Evolutionary conservation across 2,113 vertebrate species (phyloP).

Genomic region (Eidolon helvum): DNA sequence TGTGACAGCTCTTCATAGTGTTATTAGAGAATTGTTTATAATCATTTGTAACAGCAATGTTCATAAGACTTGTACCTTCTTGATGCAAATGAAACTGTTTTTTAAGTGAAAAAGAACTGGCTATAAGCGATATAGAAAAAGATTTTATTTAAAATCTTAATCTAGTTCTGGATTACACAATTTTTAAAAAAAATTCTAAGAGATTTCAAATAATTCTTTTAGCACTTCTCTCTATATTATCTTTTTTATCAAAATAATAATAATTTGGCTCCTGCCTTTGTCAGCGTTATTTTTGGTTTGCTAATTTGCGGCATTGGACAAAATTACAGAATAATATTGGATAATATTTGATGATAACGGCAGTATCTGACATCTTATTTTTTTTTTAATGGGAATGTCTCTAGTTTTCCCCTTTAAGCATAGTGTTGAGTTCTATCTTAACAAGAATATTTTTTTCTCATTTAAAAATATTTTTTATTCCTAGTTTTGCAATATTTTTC

Average conservation of each 20-base stretch:
- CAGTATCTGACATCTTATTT: neutral
- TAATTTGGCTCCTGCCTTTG: neutral
- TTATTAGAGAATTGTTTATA: neutral
- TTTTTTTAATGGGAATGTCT: neutral
- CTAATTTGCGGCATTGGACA: neutral
- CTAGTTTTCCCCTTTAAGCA: neutral
- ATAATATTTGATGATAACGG: neutral
- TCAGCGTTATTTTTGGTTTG: neutral
- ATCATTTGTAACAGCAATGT: neutral
- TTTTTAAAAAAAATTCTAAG: neutral
- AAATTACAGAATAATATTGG: neutral
- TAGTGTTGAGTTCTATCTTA: neutral
- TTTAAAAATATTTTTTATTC: neutral
- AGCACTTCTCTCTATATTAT: neutral
- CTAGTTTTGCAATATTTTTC: neutral
- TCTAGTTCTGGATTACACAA: neutral
- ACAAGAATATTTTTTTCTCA: neutral
- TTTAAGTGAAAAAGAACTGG: neutral
- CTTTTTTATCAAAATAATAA: neutral
- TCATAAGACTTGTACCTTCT: neutral
- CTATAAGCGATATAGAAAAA: neutral
- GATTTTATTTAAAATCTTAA: neutral
- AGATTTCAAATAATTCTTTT: neutral
- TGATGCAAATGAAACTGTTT: neutral
- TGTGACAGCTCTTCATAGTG: neutral